Evolutionary conservation across 2,888 invertebrate genomes (phyloP), one percentile per base, ranked within the genome.

Genomic region (Reticulitermes lucifugus): DNA sequence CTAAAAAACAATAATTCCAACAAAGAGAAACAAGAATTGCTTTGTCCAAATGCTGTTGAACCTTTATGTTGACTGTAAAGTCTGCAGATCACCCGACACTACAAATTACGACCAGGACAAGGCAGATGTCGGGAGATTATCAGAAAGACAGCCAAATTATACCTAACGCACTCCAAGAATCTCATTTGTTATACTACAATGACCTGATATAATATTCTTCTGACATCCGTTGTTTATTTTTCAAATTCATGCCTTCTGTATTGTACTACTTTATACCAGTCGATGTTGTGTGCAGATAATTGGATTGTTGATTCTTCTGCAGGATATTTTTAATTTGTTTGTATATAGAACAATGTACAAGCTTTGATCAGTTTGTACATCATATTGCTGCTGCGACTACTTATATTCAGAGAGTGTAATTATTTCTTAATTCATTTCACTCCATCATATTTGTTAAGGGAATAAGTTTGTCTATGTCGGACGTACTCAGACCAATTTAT

Each of bases 31-130:
- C 41, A 22, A 60, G 29, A 29, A 60, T 35, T 59, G 14, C 18
- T 29, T 59, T 80, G 80, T 80, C 22, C 43, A 59, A 79, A 79
- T 79, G 79, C 79, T 79, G 79, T 79, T 79, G 80, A 80, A 80
- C 80, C 60, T 12, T 4, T 29, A 2, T 73, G 25, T 65, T 65
- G n/a, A 65, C n/a, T 65, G n/a, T n/a, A 25, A n/a, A n/a, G 5
- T 65, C 25, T 25, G n/a, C 12, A n/a, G 25, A 65, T n/a, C n/a
- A 65, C 25, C 65, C 25, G 25, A 41, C 25, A 18, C 18, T 73
- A 73, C 7, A 18, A 73, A 73, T 73, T 41, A 41, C 21, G 3
- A 21, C 21, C 41, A 41, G 73, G 7, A 25, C 7, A 71, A 79
- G 59, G 59, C 55, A 79, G 79, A 79, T 59, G 60, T 80, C 35